A percentile compares a stretch with the other conserved stretches of the same genome.
Evolutionary conservation across 2,797 vertebrate species (phyloP).

Genomic region (Tokudaia tokunoshimensis): DNA sequence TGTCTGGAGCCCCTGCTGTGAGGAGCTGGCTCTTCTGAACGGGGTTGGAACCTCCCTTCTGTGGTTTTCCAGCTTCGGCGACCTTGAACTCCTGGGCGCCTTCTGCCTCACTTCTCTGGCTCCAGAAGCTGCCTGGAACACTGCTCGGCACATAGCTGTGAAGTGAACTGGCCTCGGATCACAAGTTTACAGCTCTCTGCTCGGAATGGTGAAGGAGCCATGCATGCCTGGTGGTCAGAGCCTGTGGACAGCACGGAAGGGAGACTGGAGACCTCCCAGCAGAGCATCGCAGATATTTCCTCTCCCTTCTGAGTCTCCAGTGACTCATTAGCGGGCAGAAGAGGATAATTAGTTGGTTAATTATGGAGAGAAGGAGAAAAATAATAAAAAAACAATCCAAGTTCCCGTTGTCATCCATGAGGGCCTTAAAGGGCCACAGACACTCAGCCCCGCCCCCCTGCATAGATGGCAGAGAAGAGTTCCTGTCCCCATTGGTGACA

Average conservation of each 20-base stretch:
- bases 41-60: background rate
- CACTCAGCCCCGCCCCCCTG: conserved; percentile 18
- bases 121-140: background rate
- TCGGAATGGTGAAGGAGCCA: background rate
- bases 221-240: background rate
- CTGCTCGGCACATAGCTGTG: background rate
- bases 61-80: background rate
- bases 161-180: conserved; percentile 45
- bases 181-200: background rate
- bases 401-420: background rate
- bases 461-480: conserved; percentile 78
- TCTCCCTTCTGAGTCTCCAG: conserved; percentile 25
- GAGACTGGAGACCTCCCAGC: background rate
- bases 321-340: conserved; percentile 65
- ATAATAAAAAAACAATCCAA: background rate
- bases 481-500: conserved; percentile 73
- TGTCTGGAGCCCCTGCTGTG: background rate
- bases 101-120: background rate
- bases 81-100: background rate
- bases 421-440: background rate
- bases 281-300: background rate
- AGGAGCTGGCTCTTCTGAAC: background rate
- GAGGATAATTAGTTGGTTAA: conserved; percentile 63
- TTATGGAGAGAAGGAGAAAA: conserved; percentile 3
- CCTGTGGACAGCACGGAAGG: background rate